Percentiles rank a stretch among this genome's conserved stretches.
These are phyloP conservation scores for Oriolus oriolus DNA, from an alignment of 2,113 vertebrate genomes.

Conservation along the genomic window DNA sequence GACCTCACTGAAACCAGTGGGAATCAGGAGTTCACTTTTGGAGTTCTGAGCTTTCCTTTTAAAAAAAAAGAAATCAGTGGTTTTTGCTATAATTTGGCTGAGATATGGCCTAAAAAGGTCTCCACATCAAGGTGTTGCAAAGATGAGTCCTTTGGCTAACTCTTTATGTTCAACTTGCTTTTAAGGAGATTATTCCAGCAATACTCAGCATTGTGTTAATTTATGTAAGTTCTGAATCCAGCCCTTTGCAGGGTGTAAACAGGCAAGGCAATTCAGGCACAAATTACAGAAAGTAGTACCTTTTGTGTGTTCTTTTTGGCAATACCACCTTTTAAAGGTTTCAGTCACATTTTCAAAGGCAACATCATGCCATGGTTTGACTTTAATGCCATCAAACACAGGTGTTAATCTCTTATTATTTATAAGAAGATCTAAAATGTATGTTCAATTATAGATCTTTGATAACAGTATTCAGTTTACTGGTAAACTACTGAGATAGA, in stretches of 20 bases:
- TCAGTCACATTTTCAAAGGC: background rate
- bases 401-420: background rate
- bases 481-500: background rate
- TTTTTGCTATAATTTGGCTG: background rate
- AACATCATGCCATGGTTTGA: background rate
- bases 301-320: background rate
- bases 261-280: background rate
- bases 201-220: background rate
- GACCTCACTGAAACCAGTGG: background rate
- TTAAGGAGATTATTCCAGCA: background rate
- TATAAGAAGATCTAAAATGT: background rate
- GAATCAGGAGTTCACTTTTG: background rate
- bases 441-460: background rate
- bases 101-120: background rate
- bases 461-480: background rate
- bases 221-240: background rate
- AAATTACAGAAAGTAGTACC: background rate
- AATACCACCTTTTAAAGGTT: background rate
- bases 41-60: background rate
- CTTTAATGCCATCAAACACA: background rate
- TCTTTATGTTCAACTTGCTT: background rate
- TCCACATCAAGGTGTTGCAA: background rate
- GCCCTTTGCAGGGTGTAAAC: background rate
- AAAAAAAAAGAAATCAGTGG: too few relatives aligned
- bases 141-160: background rate